phyloP scores from a whole-genome alignment of 2,113 vertebrate genomes.

The Nanorana parkeri region DNA sequence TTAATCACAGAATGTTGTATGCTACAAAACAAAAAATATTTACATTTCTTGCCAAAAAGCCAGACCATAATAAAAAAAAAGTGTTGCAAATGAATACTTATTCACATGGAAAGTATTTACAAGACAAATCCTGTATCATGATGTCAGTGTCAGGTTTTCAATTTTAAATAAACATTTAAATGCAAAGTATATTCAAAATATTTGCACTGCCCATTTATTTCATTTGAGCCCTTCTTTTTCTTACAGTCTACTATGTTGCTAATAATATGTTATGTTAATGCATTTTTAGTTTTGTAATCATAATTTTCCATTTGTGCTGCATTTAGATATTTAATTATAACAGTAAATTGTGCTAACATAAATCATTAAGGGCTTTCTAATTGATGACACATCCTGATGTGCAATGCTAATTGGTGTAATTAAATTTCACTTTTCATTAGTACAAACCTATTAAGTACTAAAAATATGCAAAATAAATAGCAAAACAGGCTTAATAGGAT shows the following conservation, averaged over 20 bases:
- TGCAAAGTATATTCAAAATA: conserved; percentile 39
- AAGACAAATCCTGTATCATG: conserved; percentile 39
- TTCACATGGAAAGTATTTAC: background rate
- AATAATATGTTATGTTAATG: conserved; percentile 64
- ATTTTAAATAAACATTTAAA: conserved; percentile 30
- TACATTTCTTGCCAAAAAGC: too few relatives aligned
- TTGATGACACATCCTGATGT: conserved; percentile 78
- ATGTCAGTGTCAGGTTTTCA: background rate
- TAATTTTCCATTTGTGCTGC: conserved; percentile 75
- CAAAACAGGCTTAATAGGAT: conserved; percentile 56
- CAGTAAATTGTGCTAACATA: conserved; percentile 76
- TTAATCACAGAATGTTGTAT: too few relatives aligned
- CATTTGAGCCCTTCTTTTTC: conserved; percentile 57
- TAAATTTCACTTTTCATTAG: conserved; percentile 78
- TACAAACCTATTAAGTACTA: conserved; percentile 65
- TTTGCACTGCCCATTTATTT: conserved; percentile 42
- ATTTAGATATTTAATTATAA: conserved; percentile 79
- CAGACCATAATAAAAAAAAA: too few relatives aligned
- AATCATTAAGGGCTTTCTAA: conserved; percentile 76
- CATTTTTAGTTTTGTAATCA: conserved; percentile 72
- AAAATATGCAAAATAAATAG: conserved; percentile 35
- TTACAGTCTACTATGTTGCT: conserved; percentile 55
- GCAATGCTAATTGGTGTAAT: conserved; percentile 77
- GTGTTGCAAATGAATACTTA: too few relatives aligned
- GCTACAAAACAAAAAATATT: too few relatives aligned